These are phyloP conservation scores for Pelecanus crispus DNA, from an alignment of 2,113 vertebrate species.

Conservation along the genomic window DNA sequence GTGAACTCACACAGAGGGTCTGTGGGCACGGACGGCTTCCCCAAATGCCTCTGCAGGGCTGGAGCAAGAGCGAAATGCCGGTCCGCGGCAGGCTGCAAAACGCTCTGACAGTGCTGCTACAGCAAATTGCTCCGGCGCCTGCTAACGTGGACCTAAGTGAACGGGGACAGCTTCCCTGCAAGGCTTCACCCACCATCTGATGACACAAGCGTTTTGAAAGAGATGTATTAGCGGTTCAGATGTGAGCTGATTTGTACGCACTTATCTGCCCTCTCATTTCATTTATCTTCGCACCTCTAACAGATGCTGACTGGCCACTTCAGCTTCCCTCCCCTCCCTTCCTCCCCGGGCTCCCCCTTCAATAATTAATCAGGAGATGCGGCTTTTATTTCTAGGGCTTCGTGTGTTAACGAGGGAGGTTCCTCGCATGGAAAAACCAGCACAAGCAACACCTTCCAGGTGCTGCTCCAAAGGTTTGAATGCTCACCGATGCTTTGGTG, in stretches of 20 bases:
- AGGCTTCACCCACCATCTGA: neutral
- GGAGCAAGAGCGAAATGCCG: accelerated
- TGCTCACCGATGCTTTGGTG: neutral
- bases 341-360: neutral
- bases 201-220: neutral
- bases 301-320: constrained; percentile 38
- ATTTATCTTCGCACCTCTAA: constrained; percentile 13
- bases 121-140: neutral
- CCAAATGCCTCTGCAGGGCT: accelerated
- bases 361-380: constrained; percentile 9
- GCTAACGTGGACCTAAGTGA: neutral
- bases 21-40: accelerated
- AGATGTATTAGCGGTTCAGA: neutral
- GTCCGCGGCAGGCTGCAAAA: neutral
- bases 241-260: neutral
- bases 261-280: constrained; percentile 8
- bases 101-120: neutral
- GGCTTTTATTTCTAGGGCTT: neutral
- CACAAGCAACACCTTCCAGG: neutral
- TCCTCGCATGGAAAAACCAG: neutral
- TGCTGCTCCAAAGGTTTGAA: neutral
- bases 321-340: neutral
- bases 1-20: neutral
- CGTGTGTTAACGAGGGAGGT: neutral
- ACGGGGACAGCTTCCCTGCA: neutral